Percentiles rank a stretch among this genome's conserved stretches.
Evolutionary conservation across 1,140 invertebrate genomes (phyloP).

Genomic region (Vollenhovia emeryi): DNA sequence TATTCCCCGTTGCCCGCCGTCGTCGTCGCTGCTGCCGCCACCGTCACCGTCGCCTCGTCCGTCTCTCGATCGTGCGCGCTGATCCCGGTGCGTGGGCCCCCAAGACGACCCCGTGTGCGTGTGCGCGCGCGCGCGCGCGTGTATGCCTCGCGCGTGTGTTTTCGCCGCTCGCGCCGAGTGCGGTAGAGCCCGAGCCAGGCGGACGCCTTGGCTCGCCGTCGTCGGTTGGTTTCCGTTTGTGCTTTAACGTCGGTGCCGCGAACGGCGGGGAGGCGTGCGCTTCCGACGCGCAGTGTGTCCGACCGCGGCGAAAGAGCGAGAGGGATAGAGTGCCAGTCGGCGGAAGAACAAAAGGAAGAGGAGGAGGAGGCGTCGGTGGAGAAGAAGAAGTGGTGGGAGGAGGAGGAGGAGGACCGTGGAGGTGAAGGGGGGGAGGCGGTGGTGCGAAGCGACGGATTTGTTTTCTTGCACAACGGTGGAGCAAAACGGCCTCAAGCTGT

Average conservation of each 20-base stretch:
- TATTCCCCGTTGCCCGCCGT: constrained; percentile 33
- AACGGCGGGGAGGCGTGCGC: constrained; percentile 14
- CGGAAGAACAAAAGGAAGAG: neutral
- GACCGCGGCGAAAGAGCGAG: constrained; percentile 22
- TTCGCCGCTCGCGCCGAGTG: constrained; percentile 30
- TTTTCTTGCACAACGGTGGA: constrained; percentile 83
- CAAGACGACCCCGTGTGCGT: no score
- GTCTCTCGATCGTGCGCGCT: constrained; percentile 63
- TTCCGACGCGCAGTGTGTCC: constrained; percentile 46
- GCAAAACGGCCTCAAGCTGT: constrained; percentile 95
- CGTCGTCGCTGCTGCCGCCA: constrained; percentile 23
- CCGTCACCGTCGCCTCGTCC: constrained; percentile 28
- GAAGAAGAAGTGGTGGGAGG: constrained; percentile 24
- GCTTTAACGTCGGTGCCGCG: constrained; percentile 39
- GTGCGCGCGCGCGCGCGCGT: constrained; percentile 50
- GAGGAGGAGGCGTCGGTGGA: neutral
- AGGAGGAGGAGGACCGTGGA: constrained; percentile 41
- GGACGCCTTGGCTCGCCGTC: constrained; percentile 22
- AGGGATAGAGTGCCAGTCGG: constrained; percentile 12
- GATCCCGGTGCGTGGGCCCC: constrained; percentile 51
- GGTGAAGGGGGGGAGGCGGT: constrained; percentile 62
- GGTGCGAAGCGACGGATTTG: constrained; percentile 75
- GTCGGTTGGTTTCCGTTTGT: constrained; percentile 15
- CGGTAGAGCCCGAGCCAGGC: neutral
- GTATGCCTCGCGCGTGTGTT: constrained; percentile 46